Conservation (phyloP, 1,140 invertebrate species). For the Phenacoccus solenopsis region DNA sequence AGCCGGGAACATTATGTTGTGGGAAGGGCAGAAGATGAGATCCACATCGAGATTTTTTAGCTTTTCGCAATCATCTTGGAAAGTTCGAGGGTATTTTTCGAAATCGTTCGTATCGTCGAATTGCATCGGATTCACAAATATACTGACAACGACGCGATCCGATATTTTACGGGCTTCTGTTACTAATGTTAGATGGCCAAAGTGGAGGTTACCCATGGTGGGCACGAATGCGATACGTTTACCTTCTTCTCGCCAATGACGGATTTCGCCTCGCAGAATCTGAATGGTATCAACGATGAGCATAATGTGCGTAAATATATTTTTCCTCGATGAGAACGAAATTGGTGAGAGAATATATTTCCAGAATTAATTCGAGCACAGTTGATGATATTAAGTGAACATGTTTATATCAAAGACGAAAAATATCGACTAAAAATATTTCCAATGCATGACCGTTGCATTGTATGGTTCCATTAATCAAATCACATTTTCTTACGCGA, state of each 20-base stretch:
- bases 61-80: not conserved
- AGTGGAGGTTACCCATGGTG: not conserved
- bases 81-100: not conserved
- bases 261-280: not conserved
- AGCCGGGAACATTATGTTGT: not conserved
- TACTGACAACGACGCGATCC: not conserved
- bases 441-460: too few relatives aligned
- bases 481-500: too few relatives aligned
- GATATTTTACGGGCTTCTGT: not conserved
- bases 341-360: too few relatives aligned
- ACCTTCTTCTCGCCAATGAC: not conserved
- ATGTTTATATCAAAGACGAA: too few relatives aligned
- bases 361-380: too few relatives aligned
- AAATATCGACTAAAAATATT: too few relatives aligned
- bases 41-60: not conserved
- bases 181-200: not conserved
- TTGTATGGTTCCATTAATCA: too few relatives aligned
- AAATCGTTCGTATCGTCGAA: not conserved
- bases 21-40: not conserved
- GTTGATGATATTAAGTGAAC: too few relatives aligned
- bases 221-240: not conserved
- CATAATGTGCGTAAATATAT: too few relatives aligned
- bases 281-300: too few relatives aligned
- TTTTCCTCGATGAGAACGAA: too few relatives aligned
- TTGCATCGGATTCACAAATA: slow-evolving; percentile 3